Base-by-base conservation (phyloP, 2,113 vertebrate genomes). In the Hippocampus zosterae region DNA sequence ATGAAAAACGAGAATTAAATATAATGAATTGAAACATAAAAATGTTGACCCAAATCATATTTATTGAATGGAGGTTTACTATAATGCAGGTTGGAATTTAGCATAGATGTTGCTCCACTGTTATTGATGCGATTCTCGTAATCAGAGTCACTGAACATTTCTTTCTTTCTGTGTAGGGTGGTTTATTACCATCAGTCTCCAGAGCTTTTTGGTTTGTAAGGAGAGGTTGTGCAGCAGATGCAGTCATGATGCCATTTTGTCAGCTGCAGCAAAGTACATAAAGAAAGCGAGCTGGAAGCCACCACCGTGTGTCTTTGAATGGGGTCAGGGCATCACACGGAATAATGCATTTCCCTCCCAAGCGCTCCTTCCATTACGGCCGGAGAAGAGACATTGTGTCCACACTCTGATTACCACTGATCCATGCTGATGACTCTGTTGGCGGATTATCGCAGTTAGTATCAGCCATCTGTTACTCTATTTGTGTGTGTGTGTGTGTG, bases 391-490 rank as follows among this genome's bases (percentile, higher is more conserved):
- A 70, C 88, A 84, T 92, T 92, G 91, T 89, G 84, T 92, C 90
- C 92, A 81, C 86, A 90, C 90, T 92, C 91, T 93, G 93, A 94
- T 95, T 94, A 92, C 90, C 92, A 91, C 91, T 93, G 93, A 95
- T 95, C 92, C 94, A 90, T 90, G 92, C 92, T 95, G 94, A 94
- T 93, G 92, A 91, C 91, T 92, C 88, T 94, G 93, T 93, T 93
- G 91, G 77, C 82, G 91, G 94, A 94, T 96, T 96, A 95, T 93
- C 91, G 91, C 85, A 89, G 90, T 91, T 91, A 92, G 91, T 93
- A 91, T 93, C 91, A 89, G 90, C 94, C 94, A 94, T 96, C 94
- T 96, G 95, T 93, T 94, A 85, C 80, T 83, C 79, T 84, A 83
- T 82, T 80, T 84, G 1, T 3, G 73, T 68, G 84, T 69, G 73